Evolutionary conservation across 2,888 invertebrate species (phyloP), one percentile per base, ranked within the genome.

Genomic region (Phasia obesa): DNA sequence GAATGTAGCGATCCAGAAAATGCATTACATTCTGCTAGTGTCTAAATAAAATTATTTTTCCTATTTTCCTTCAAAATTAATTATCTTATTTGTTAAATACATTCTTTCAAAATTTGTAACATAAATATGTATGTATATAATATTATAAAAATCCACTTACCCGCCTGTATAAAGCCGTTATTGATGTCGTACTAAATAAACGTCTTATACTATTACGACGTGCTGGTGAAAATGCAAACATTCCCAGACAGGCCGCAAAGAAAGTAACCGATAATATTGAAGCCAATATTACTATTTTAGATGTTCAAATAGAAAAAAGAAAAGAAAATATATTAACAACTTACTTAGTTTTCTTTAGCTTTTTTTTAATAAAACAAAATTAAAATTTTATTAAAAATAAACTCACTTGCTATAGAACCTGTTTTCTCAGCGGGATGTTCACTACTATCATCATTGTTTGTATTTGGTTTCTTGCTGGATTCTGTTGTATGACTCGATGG

Each of bases 111-210:
- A n/a, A n/a, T n/a, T n/a, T n/a, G n/a, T n/a, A n/a, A n/a, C n/a
- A n/a, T n/a, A n/a, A n/a, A n/a, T n/a, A n/a, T n/a, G n/a, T n/a
- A n/a, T n/a, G n/a, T n/a, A n/a, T n/a, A n/a, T n/a, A n/a, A n/a
- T n/a, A n/a, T n/a, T n/a, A n/a, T n/a, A 15, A 21, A 19, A 35
- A 53, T 49, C 13, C 23, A 80, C 85, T 84, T 87, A 90, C 90
- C 86, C 90, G 86, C 60, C 90, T 88, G 85, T 91, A 90, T 57
- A 89, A 86, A 4, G 90, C 91, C 65, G 89, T 86, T 19, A 90
- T 87, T 47, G 85, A 85, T 77, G 87, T 89, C 70, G 88, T 86
- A 19, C 88, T 85, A 85, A 90, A 90, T 31, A 89, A 71, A 19
- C 88, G 87, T 53, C 87, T 86, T 51, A 90, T 75, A 1, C 86